Percentiles rank a stretch among this genome's conserved stretches.
Conservation (phyloP, 2,113 vertebrate genomes). For the Amazona vittata region DNA sequence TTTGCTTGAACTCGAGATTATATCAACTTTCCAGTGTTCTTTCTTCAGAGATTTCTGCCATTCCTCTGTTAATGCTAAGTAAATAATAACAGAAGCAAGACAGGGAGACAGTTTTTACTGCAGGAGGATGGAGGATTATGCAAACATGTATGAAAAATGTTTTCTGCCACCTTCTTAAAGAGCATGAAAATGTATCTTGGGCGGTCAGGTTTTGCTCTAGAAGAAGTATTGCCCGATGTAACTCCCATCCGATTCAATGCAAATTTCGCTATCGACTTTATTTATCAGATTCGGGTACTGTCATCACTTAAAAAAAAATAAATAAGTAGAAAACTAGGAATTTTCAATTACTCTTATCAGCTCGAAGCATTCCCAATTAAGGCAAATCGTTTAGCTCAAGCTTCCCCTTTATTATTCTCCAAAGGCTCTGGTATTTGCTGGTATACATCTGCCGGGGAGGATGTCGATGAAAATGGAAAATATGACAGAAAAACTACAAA, state of each 20-base stretch:
- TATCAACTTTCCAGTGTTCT: neutral
- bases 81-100: slow-evolving; percentile 2
- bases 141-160: neutral
- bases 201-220: neutral
- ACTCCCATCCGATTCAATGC: neutral
- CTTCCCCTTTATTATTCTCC: neutral
- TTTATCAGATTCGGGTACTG: neutral
- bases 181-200: neutral
- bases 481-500: slow-evolving; percentile 34
- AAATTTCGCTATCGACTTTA: slow-evolving; percentile 2
- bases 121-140: neutral
- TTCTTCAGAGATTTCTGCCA: neutral
- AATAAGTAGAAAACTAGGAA: neutral
- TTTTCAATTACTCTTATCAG: slow-evolving; percentile 48
- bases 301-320: neutral
- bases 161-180: neutral
- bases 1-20: neutral
- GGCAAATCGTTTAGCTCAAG: slow-evolving; percentile 14
- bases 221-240: neutral
- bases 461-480: slow-evolving; percentile 10
- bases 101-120: neutral
- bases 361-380: slow-evolving; percentile 38
- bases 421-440: neutral
- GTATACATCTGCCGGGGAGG: neutral
- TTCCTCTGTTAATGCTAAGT: neutral